A percentile compares a stretch with the other conserved stretches of the same genome.
These are phyloP conservation scores for Istiophorus platypterus DNA, from an alignment of 2,113 vertebrate species.

Conservation along the genomic window DNA sequence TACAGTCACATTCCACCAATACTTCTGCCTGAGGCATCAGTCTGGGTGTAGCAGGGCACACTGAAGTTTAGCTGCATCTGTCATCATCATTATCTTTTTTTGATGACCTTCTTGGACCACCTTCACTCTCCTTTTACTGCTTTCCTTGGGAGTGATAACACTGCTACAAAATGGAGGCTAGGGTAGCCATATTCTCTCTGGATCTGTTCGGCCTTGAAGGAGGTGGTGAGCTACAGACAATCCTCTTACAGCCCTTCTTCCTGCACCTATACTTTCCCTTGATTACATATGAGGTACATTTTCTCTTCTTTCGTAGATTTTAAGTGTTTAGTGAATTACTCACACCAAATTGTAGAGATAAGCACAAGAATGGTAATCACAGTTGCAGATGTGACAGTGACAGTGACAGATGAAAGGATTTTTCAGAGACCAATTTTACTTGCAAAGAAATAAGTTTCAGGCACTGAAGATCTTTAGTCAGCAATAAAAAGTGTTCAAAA, in stretches of 20 bases:
- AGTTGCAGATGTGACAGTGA: neutral
- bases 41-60: conserved; percentile 60
- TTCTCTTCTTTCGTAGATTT: neutral
- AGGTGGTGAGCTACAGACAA: conserved; percentile 6
- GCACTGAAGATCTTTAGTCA: conserved; percentile 15
- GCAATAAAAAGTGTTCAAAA: conserved; percentile 17
- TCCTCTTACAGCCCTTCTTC: conserved; percentile 14
- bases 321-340: neutral
- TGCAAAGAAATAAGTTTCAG: conserved; percentile 8
- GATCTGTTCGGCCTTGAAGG: conserved; percentile 39
- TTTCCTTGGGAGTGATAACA: conserved; percentile 33
- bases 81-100: conserved; percentile 59
- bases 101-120: conserved; percentile 61
- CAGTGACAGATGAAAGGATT: conserved; percentile 3
- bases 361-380: conserved; percentile 12
- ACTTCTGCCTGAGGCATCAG: conserved; percentile 51
- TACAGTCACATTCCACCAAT: conserved; percentile 44
- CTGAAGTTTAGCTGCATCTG: conserved; percentile 59
- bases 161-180: conserved; percentile 32
- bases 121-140: conserved; percentile 46
- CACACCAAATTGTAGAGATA: conserved; percentile 3
- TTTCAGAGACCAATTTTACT: neutral
- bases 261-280: conserved; percentile 14
- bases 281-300: conserved; percentile 13
- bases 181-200: conserved; percentile 38